Percentiles rank a stretch among this genome's conserved stretches.
These are phyloP conservation scores for Myodes glareolus DNA, from an alignment of 2,113 vertebrate genomes.

Conservation along the genomic window DNA sequence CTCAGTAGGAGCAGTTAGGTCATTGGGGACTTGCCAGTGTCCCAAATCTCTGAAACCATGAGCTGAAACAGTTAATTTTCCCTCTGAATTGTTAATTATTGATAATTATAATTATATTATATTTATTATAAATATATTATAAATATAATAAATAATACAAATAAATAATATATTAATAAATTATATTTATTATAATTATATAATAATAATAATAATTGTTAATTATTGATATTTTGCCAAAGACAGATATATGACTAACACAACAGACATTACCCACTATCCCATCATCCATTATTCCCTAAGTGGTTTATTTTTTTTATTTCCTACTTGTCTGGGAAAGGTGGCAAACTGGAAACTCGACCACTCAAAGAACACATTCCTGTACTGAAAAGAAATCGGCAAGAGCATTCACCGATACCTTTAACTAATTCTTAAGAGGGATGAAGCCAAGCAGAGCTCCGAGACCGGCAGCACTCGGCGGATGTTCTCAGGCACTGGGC, in stretches of 20 bases:
- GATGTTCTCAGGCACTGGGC: not conserved
- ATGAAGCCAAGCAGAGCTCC: not conserved
- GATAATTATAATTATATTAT: no score
- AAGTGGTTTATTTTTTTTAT: not conserved
- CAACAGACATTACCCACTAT: not conserved
- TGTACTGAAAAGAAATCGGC: not conserved
- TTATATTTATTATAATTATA: no score
- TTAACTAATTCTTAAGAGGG: not conserved
- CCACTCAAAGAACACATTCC: not conserved
- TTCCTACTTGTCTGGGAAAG: constrained; percentile 12
- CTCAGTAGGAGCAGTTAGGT: not conserved
- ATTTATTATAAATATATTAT: no score
- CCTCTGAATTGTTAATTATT: not conserved
- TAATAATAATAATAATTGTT: no score
- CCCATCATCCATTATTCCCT: not conserved
- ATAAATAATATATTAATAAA: no score
- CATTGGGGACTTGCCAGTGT: not conserved
- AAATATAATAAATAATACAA: no score
- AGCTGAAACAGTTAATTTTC: not conserved
- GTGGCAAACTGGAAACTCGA: not conserved
- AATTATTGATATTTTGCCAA: not conserved
- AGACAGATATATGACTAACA: not conserved
- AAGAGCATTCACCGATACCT: not conserved
- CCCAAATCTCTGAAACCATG: not conserved
- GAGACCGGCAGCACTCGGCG: not conserved